Evolutionary conservation across 2,113 vertebrate species (phyloP).

Genomic region (Pollimyrus isidori): DNA sequence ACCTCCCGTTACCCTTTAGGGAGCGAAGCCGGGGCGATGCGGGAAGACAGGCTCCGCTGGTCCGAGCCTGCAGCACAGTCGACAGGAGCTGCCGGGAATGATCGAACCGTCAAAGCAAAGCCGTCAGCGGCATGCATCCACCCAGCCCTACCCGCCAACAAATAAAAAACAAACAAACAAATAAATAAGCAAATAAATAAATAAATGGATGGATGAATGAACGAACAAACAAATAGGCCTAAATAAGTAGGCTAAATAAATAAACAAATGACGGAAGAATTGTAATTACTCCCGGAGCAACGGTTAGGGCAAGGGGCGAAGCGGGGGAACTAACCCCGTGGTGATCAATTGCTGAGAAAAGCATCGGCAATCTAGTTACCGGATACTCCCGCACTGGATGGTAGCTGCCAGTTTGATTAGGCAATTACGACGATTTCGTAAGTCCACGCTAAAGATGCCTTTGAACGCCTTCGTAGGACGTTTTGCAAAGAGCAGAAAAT

Average conservation of each 20-base stretch:
- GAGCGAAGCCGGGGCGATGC: neutral
- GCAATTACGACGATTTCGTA: neutral
- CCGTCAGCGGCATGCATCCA: neutral
- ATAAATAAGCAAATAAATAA: neutral
- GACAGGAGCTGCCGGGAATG: neutral
- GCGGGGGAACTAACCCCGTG: neutral
- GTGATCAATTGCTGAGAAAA: neutral
- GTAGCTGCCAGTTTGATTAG: neutral
- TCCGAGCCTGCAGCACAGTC: constrained; percentile 13
- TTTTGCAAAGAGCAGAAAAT: neutral
- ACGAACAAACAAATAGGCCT: neutral
- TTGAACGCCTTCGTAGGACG: neutral
- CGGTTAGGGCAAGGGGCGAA: neutral
- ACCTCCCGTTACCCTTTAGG: constrained; percentile 16
- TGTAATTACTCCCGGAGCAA: constrained; percentile 22
- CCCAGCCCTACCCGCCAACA: neutral
- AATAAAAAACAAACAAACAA: neutral
- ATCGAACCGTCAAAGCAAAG: neutral
- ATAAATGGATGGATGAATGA: neutral
- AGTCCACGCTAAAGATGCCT: neutral
- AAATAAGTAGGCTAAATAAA: neutral
- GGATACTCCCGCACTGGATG: neutral
- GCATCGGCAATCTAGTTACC: neutral
- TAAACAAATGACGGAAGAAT: neutral
- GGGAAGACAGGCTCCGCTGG: neutral